Base-by-base conservation (phyloP, 2,888 invertebrate species). In the Podotricha telesiphe region DNA sequence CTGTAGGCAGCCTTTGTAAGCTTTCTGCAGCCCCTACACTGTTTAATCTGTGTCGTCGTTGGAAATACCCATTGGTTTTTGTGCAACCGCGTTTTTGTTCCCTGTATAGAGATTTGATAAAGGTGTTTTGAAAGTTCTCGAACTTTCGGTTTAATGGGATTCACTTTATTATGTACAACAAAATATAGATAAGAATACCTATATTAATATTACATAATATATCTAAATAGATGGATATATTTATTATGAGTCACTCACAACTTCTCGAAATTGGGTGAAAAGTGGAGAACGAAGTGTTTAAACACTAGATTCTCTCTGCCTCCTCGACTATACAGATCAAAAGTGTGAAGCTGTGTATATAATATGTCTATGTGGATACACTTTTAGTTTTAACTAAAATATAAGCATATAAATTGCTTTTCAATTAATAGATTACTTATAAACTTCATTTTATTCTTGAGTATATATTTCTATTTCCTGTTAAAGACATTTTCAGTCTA, bases 1-100 rank as follows among this genome's bases (percentile, higher is more conserved):
- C 45, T 45, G 42, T 58, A 59, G 59, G 42, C 42, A 59, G 59
- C n/a, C 22, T 59, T 59, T 59, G 59, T 59, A 59, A 59, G 59
- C n/a, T 11, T 59, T 59, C 22, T 59, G 45, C n/a, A 59, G n/a
- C 59, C 59, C 22, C 45, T 42, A 42, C 42, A 22, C 6, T 22
- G 45, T 45, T 6, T 59, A 59, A 59, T 59, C 59, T 59, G 59
- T 17, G 59, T 45, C 59, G 45, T 59, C 42, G 45, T n/a, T 59
- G 45, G 59, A 59, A 59, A 59, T 59, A 59, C 42, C 42, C 42
- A n/a, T 6, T 22, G 45, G 59, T 59, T 59, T 59, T 59, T 59
- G 45, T 59, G 45, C 22, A 45, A 45, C 22, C 11, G n/a, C 4
- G 42, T 59, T 59, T 59, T 59, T 59, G 59, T 45, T 42, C 22